Percentiles rank a stretch among this genome's conserved stretches.
These are phyloP conservation scores for Exocentrus adspersus DNA, from an alignment of 2,888 invertebrate species.

Conservation along the genomic window DNA sequence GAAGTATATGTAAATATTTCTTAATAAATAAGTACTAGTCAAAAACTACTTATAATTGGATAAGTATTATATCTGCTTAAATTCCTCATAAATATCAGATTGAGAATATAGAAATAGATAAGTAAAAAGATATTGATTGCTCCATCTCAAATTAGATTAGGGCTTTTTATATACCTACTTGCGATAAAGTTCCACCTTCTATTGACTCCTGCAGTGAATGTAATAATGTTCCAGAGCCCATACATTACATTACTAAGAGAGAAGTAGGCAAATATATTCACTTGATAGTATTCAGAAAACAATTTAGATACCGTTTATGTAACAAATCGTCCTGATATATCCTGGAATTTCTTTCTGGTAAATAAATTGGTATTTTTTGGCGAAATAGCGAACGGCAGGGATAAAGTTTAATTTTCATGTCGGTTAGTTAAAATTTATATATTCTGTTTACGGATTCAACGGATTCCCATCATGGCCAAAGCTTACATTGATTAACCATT, in stretches of 20 bases:
- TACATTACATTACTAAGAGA: background rate
- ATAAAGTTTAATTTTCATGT: constrained; percentile 7
- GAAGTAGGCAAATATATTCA: background rate
- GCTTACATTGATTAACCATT: constrained; percentile 10
- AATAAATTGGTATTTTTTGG: constrained; percentile 6
- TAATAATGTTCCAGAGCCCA: background rate
- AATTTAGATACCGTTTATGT: constrained; percentile 1
- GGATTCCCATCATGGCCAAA: background rate
- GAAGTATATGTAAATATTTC: background rate
- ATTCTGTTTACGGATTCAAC: constrained; percentile 8
- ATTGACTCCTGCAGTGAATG: background rate
- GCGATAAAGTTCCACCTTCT: too few relatives aligned
- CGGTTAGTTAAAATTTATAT: constrained; percentile 15
- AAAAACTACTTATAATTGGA: too few relatives aligned
- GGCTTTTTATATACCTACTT: too few relatives aligned
- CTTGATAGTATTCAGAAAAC: background rate
- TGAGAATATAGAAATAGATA: too few relatives aligned
- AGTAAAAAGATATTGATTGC: too few relatives aligned
- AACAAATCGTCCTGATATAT: background rate
- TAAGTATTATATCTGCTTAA: too few relatives aligned
- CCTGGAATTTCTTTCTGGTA: background rate
- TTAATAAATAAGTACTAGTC: background rate
- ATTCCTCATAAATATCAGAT: too few relatives aligned
- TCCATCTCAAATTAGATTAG: too few relatives aligned
- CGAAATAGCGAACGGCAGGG: constrained; percentile 4